Evolutionary conservation across 1,140 invertebrate genomes (phyloP).

Genomic region (Pectinophora gossypiella): DNA sequence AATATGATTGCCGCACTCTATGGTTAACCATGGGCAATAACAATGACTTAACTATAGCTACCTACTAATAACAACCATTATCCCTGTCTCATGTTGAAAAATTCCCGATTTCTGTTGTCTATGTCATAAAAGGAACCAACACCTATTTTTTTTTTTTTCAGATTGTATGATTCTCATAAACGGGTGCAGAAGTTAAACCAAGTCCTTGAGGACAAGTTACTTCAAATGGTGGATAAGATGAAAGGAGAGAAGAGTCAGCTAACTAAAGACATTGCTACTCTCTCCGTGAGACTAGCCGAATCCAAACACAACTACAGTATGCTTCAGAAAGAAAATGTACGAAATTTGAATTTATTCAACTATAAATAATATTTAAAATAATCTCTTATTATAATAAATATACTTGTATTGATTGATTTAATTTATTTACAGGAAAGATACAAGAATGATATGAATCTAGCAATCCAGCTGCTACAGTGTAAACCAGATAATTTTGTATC

Average conservation of each 20-base stretch:
- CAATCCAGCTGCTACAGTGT: conserved; percentile 95
- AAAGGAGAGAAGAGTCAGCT: conserved; percentile 92
- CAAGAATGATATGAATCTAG: conserved; percentile 95
- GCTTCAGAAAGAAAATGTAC: conserved; percentile 93
- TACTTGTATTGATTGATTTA: no score
- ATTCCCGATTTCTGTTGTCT: no score
- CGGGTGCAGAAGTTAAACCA: conserved; percentile 97
- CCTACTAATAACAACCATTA: no score
- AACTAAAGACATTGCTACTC: conserved; percentile 89
- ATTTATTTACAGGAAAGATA: conserved; percentile 88
- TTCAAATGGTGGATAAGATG: conserved; percentile 94
- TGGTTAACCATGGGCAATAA: no score
- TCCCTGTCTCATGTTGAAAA: no score
- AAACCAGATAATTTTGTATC: conserved; percentile 96
- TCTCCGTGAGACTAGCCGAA: conserved; percentile 92
- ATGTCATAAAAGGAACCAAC: no score
- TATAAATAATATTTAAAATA: background rate
- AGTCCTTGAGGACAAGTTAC: conserved; percentile 94
- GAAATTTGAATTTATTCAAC: conserved; percentile 12
- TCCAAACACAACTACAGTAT: conserved; percentile 91
- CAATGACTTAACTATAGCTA: no score
- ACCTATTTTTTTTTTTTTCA: no score
- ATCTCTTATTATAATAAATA: background rate
- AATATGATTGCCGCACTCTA: no score
- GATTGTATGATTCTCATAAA: conserved; percentile 94